Evolutionary conservation across 2,888 invertebrate genomes (phyloP), one percentile per base, ranked within the genome.

Genomic region (Sialis lutaria): DNA sequence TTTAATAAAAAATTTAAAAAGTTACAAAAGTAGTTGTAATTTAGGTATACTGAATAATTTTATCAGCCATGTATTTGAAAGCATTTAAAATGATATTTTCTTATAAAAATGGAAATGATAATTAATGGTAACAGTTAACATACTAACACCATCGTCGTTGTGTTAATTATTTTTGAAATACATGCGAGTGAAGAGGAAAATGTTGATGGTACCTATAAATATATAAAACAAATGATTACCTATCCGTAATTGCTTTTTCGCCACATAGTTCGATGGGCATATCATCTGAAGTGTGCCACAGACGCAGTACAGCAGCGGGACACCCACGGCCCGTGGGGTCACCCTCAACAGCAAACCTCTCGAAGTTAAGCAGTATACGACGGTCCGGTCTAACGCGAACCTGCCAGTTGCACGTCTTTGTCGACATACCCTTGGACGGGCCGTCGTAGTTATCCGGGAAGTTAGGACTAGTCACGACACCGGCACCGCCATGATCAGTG

Each of bases 321-420:
- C 92, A 92, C 33, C 92, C 92, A 53, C 91, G 82, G 90, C 90
- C 78, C 54, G 77, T 72, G 53, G 87, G 86, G 62, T 90, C 86
- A 53, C 97, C 97, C 67, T 98, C 97, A 49, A 97, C 85, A 47
- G 86, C 84, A 62, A 98, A 93, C 53, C 78, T 75, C 61, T 89
- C 84, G 64, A 97, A 90, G 65, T 89, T 84, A 60, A 98, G 77
- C 62, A 96, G 77, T 58, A 98, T 81, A 61, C 83, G 80, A 64
- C 89, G 86, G 56, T 82, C 82, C 33, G 85, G 82, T 55, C 84
- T 76, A 50, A 90, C 92, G 52, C 79, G 82, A 61, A 98, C 86
- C 63, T 85, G 87, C 97, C 97, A 98, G 68, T 96, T 92, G 70
- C 97, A 98, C 52, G 87, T 88, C 64, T 84, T 82, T 54, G 87